Evolutionary conservation across 2,888 invertebrate species (phyloP).

Genomic region (Exephanes ischioxanthus): DNA sequence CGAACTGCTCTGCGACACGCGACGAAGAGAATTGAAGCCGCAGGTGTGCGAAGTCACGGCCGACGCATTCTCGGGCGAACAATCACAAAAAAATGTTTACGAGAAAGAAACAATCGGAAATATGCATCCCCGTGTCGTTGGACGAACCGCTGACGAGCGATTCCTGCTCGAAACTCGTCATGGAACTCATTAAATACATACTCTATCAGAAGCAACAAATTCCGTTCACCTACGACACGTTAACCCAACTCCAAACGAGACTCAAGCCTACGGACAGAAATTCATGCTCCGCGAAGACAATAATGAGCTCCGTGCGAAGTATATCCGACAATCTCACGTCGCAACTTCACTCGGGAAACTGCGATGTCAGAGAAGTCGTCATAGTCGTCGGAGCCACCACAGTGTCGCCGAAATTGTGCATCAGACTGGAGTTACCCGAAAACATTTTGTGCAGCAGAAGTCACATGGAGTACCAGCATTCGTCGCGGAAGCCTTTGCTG

Average conservation of each 20-base stretch:
- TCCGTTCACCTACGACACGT: slow-evolving; percentile 82
- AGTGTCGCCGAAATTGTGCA: slow-evolving; percentile 81
- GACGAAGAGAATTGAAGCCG: not conserved
- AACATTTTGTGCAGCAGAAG: slow-evolving; percentile 77
- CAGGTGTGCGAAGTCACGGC: not conserved
- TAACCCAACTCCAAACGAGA: slow-evolving; percentile 77
- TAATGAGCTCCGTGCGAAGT: slow-evolving; percentile 74
- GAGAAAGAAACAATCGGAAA: slow-evolving; percentile 71
- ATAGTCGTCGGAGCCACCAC: slow-evolving; percentile 83
- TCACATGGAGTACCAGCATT: slow-evolving; percentile 81
- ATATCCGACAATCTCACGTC: slow-evolving; percentile 77
- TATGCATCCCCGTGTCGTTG: slow-evolving; percentile 78
- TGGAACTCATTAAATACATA: slow-evolving; percentile 83
- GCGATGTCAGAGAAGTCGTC: slow-evolving; percentile 80
- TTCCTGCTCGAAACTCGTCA: slow-evolving; percentile 82
- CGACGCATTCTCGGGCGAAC: not conserved
- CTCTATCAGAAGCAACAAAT: slow-evolving; percentile 85
- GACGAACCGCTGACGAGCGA: slow-evolving; percentile 83
- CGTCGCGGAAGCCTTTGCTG: slow-evolving; percentile 80
- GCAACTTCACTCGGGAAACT: slow-evolving; percentile 76
- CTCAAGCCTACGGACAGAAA: slow-evolving; percentile 78
- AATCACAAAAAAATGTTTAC: slow-evolving; percentile 72
- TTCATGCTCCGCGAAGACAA: slow-evolving; percentile 72
- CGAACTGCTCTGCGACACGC: not conserved
- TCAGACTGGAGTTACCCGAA: slow-evolving; percentile 78